Evolutionary conservation across 2,797 vertebrate genomes (phyloP).

Genomic region (Cephalopachus bancanus): DNA sequence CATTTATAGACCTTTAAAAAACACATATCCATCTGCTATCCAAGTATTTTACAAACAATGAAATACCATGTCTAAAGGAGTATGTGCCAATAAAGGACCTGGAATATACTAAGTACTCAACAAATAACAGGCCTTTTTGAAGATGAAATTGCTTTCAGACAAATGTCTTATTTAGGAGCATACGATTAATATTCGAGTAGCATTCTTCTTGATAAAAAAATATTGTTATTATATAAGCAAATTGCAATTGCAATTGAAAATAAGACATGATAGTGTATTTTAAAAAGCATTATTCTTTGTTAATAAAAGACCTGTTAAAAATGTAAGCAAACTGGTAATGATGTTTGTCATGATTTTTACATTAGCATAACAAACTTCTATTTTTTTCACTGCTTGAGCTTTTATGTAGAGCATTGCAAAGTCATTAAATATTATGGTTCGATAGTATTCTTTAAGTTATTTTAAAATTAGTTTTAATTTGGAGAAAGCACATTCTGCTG

Average conservation of each 20-base stretch:
- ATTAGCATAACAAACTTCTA: neutral
- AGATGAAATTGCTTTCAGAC: neutral
- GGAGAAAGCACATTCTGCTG: neutral
- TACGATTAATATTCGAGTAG: neutral
- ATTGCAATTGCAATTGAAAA: neutral
- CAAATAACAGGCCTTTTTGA: neutral
- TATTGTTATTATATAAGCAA: neutral
- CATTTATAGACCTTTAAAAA: neutral
- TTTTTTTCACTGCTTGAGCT: neutral
- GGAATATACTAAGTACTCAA: neutral
- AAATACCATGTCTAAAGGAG: neutral
- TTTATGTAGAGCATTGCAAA: neutral
- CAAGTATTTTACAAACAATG: neutral
- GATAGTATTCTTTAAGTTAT: neutral
- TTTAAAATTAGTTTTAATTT: neutral
- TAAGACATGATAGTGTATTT: neutral
- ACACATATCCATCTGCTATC: neutral
- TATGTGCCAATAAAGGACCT: neutral
- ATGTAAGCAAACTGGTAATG: neutral
- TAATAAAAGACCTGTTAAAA: neutral
- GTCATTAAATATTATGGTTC: neutral
- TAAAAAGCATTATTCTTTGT: neutral
- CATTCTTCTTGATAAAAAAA: neutral
- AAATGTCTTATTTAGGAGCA: neutral
- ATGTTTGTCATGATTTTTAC: neutral